Conservation (phyloP, 2,888 invertebrate genomes). For the Xylocampa areola region DNA sequence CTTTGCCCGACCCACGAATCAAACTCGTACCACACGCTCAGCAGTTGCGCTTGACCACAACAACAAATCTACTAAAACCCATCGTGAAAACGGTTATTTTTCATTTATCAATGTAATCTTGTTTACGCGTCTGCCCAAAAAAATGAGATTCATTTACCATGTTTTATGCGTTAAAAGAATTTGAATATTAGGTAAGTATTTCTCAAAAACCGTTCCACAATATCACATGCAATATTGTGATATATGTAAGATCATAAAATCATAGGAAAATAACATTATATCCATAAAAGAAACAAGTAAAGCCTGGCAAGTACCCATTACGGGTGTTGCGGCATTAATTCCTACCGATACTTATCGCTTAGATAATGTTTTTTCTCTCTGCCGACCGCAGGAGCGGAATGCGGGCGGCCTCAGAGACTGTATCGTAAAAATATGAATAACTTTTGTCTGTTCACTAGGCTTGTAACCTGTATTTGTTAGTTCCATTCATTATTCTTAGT, state of each 20-base stretch:
- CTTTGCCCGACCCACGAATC: too few species aligned
- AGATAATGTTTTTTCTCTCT: slow-evolving; percentile 54
- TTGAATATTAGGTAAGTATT: neutral
- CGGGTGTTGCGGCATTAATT: slow-evolving; percentile 49
- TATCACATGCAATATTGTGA: slow-evolving; percentile 6
- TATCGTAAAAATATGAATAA: slow-evolving; percentile 40
- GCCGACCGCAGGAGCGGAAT: slow-evolving; percentile 49
- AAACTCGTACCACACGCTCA: too few species aligned
- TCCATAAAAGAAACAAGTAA: slow-evolving; percentile 15
- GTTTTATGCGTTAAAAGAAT: too few species aligned
- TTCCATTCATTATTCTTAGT: neutral
- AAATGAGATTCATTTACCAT: too few species aligned
- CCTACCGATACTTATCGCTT: slow-evolving; percentile 36
- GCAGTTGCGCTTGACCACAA: too few species aligned
- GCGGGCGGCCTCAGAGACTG: slow-evolving; percentile 52
- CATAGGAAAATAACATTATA: slow-evolving; percentile 16
- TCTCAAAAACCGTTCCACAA: too few species aligned
- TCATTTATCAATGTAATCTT: too few species aligned
- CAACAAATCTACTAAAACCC: too few species aligned
- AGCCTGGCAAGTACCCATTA: slow-evolving; percentile 27
- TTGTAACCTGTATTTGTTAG: slow-evolving; percentile 7
- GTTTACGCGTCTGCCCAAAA: too few species aligned
- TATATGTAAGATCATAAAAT: slow-evolving; percentile 15
- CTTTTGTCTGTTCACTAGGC: slow-evolving; percentile 29
- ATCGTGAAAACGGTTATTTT: too few species aligned